Percentiles rank a stretch among this genome's conserved stretches.
These are phyloP conservation scores for Etia nguti DNA, from an alignment of 2,113 vertebrate genomes.

Conservation along the genomic window DNA sequence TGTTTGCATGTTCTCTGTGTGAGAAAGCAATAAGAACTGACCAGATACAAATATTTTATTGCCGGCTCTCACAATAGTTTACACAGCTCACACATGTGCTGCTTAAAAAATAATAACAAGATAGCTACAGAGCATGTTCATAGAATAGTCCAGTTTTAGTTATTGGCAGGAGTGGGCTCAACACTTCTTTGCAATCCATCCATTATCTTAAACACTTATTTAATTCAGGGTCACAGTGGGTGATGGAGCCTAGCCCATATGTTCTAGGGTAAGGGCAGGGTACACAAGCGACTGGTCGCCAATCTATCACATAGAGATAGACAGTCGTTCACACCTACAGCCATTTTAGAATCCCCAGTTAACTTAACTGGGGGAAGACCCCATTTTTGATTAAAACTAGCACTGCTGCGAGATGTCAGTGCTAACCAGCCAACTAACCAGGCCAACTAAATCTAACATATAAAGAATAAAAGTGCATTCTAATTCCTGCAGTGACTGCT, in stretches of 20 bases:
- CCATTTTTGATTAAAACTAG: neutral
- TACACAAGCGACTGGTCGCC: neutral
- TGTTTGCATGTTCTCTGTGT: neutral
- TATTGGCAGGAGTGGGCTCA: neutral
- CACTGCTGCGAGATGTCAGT: neutral
- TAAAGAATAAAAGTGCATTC: neutral
- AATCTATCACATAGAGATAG: neutral
- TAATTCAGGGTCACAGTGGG: neutral
- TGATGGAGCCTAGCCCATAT: neutral
- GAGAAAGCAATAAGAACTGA: neutral
- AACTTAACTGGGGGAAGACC: neutral
- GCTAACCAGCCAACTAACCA: neutral
- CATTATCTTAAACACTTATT: neutral
- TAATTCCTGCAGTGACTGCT: neutral
- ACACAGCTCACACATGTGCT: neutral
- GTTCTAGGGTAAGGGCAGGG: neutral
- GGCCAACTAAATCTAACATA: neutral
- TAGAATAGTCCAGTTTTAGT: neutral
- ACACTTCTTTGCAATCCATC: neutral
- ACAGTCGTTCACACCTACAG: neutral
- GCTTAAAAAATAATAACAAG: neutral
- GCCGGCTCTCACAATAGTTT: neutral
- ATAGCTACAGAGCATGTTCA: neutral
- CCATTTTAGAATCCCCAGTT: neutral
- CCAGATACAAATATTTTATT: neutral